These are phyloP conservation scores for Diuraphis noxia DNA, from an alignment of 1,140 invertebrate species.

Conservation along the genomic window DNA sequence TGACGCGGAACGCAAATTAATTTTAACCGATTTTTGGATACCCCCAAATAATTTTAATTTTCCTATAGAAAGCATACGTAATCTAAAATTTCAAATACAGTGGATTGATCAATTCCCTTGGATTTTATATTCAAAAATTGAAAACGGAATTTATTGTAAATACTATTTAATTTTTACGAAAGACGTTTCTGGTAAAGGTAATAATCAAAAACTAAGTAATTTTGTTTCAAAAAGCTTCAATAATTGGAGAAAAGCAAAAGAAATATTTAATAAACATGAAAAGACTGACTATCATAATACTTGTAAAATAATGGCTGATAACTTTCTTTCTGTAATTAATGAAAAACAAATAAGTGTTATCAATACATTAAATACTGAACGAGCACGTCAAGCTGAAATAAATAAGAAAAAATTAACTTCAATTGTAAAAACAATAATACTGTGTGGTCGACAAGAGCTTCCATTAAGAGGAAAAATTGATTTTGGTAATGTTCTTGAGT, in stretches of 20 bases:
- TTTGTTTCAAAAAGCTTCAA: constrained; percentile 19
- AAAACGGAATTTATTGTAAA: constrained; percentile 5
- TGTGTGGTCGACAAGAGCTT: neutral
- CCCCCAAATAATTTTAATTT: neutral
- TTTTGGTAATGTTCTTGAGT: too few species aligned
- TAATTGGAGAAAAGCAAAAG: neutral
- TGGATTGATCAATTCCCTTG: neutral
- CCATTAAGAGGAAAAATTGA: neutral
- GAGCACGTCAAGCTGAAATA: too few species aligned
- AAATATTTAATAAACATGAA: neutral
- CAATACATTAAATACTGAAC: too few species aligned
- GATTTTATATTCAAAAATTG: neutral
- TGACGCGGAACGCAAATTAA: too few species aligned
- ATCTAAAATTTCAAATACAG: neutral
- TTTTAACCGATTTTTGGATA: too few species aligned
- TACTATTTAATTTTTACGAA: neutral
- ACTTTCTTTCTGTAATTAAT: neutral
- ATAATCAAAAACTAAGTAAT: constrained; percentile 14
- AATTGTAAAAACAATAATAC: too few species aligned
- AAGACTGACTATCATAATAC: neutral
- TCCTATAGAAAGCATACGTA: neutral
- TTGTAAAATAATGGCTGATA: neutral
- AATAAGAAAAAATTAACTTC: too few species aligned
- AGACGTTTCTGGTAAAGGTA: neutral
- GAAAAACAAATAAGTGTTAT: too few species aligned